These are phyloP conservation scores for Cuculus canorus DNA, from an alignment of 2,797 vertebrate genomes.

Conservation along the genomic window DNA sequence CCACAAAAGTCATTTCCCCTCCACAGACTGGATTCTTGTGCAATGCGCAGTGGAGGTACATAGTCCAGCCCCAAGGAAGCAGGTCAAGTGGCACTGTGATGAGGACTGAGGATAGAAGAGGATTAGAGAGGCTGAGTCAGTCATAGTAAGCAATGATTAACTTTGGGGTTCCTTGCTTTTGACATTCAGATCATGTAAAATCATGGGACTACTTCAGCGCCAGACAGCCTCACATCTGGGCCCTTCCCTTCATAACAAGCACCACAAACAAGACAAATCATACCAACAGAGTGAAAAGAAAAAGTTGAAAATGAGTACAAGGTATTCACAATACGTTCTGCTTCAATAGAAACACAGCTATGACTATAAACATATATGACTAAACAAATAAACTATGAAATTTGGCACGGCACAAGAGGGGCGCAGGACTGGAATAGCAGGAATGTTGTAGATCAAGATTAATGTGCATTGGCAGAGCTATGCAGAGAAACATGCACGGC, in stretches of 20 bases:
- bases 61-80: not conserved
- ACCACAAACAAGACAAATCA: not conserved
- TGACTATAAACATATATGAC: too few relatives aligned
- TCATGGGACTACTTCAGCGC: not conserved
- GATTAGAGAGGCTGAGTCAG: conserved; percentile 45
- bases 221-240: not conserved
- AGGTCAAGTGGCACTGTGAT: conserved; percentile 30
- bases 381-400: not conserved
- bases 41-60: not conserved
- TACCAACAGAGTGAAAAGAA: not conserved
- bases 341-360: not conserved
- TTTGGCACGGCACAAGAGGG: conserved; percentile 29
- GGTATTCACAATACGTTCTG: not conserved
- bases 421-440: not conserved
- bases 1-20: not conserved
- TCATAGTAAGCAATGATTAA: conserved; percentile 32
- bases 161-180: not conserved
- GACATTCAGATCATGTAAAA: conserved; percentile 17
- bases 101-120: not conserved
- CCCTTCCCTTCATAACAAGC: not conserved
- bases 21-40: not conserved
- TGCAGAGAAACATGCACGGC: not conserved
- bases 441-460: conserved; percentile 47
- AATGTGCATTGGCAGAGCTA: conserved; percentile 34
- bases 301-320: not conserved